Base-by-base conservation (phyloP, 2,113 vertebrate species). In the Phoenicopterus ruber region DNA sequence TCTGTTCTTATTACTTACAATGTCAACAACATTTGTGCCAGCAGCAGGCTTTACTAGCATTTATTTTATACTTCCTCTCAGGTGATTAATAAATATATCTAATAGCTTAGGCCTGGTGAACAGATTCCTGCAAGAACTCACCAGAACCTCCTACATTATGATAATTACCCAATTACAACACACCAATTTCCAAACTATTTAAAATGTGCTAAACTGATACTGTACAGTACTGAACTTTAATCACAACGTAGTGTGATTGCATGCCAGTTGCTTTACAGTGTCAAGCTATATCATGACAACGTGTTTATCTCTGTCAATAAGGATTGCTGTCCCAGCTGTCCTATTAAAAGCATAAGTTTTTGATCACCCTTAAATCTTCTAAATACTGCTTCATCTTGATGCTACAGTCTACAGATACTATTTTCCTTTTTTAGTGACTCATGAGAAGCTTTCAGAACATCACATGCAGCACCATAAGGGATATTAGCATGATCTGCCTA, bases 31-130 rank as follows among this genome's bases (percentile, higher is more conserved):
- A 62, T 81, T 92, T 92, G 11, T 81, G 44, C 57, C 55, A 92
- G 46, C 55, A 90, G 82, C 42, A 95, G 31, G 31, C 46, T 90
- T 63, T 92, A 70, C 63, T 78, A 84, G 44, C 18, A 82, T 91
- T 85, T 91, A 76, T 94, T 92, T 91, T 76, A 61, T 65, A 70
- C 29, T 91, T 94, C 52, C 52, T 94, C 77, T 40, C 62, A 69
- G 65, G 11, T 79, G 47, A 94, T 54, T 79, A 94, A 94, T 86
- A 94, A 73, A 84, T 67, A 34, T 15, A 77, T 36, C 0, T 0
- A 82, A 82, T 38, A 72, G 9, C 38, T 78, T 78, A 44, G 32
- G 18, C 59, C 25, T 31, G 36, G 34, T 52, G 31, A 93, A 81
- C 21, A 81, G 42, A 90, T 59, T 83, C 55, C 26, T 88, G 74